phyloP scores from a whole-genome alignment of 2,888 invertebrate species.

The Gryllus longicercus region DNA sequence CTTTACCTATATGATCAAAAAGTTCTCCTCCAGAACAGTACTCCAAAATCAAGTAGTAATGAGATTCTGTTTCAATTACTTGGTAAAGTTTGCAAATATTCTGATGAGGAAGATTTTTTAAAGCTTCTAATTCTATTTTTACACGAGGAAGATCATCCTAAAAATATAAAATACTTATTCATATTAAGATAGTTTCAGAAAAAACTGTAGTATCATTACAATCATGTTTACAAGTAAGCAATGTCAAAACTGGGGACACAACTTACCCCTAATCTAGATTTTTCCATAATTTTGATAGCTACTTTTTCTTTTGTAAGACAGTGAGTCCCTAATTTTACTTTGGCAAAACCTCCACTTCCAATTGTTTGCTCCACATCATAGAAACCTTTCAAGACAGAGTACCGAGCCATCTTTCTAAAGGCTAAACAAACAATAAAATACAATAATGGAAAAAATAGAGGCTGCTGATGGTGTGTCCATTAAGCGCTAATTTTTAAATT shows the following conservation, averaged over 20 bases:
- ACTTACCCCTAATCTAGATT: constrained; percentile 63
- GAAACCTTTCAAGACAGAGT: constrained; percentile 56
- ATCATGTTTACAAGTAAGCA: neutral
- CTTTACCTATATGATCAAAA: constrained; percentile 71
- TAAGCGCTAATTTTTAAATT: no score
- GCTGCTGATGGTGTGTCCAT: no score
- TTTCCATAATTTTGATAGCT: constrained; percentile 80
- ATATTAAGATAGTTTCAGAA: neutral
- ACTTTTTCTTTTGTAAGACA: constrained; percentile 75
- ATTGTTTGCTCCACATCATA: constrained; percentile 68
- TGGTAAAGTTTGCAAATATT: constrained; percentile 76
- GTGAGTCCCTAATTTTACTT: constrained; percentile 76
- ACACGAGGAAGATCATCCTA: constrained; percentile 70
- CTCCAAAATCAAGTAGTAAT: constrained; percentile 75
- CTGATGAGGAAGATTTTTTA: constrained; percentile 66
- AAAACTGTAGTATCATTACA: neutral
- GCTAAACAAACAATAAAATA: constrained; percentile 23
- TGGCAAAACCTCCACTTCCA: constrained; percentile 75
- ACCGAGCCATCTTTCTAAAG: constrained; percentile 50
- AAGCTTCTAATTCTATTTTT: constrained; percentile 67
- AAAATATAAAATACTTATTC: constrained; percentile 34
- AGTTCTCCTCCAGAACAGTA: constrained; percentile 80
- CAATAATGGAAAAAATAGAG: neutral
- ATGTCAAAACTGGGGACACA: neutral
- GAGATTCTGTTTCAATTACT: constrained; percentile 69